These are phyloP conservation scores for Natrix natrix DNA, from an alignment of 2,797 vertebrate species.

Conservation along the genomic window DNA sequence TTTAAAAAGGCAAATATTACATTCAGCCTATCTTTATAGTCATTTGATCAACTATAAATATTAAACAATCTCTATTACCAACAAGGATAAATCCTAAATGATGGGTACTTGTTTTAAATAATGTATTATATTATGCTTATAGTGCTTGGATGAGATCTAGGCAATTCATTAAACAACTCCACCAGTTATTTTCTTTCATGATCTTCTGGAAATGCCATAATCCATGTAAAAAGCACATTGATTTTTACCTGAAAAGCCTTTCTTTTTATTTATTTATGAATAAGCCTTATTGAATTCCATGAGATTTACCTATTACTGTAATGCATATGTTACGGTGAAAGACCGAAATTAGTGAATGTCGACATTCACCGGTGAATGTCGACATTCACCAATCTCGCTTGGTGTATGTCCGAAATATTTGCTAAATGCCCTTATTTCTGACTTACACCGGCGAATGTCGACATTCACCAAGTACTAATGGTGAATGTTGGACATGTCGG, in stretches of 20 bases:
- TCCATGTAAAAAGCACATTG: not conserved
- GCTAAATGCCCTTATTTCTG: too few relatives aligned
- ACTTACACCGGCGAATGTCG: too few relatives aligned
- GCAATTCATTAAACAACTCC: not conserved
- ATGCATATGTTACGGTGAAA: too few relatives aligned
- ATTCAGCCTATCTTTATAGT: not conserved
- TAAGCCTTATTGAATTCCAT: not conserved
- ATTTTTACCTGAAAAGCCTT: not conserved
- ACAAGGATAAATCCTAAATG: not conserved
- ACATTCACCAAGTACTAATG: too few relatives aligned
- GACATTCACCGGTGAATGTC: too few relatives aligned
- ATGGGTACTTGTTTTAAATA: not conserved
- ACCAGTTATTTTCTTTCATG: not conserved
- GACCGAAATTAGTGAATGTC: too few relatives aligned
- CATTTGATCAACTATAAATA: not conserved
- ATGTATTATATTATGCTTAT: not conserved
- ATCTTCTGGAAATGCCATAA: not conserved
- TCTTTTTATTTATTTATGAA: not conserved
- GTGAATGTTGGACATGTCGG: too few relatives aligned
- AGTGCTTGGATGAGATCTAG: not conserved
- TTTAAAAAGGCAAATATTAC: not conserved
- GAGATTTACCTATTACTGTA: not conserved
- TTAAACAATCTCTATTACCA: not conserved
- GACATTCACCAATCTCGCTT: too few relatives aligned
- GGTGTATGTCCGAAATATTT: too few relatives aligned